Evolutionary conservation across 2,113 vertebrate genomes (phyloP).

Genomic region (Gulo gulo): DNA sequence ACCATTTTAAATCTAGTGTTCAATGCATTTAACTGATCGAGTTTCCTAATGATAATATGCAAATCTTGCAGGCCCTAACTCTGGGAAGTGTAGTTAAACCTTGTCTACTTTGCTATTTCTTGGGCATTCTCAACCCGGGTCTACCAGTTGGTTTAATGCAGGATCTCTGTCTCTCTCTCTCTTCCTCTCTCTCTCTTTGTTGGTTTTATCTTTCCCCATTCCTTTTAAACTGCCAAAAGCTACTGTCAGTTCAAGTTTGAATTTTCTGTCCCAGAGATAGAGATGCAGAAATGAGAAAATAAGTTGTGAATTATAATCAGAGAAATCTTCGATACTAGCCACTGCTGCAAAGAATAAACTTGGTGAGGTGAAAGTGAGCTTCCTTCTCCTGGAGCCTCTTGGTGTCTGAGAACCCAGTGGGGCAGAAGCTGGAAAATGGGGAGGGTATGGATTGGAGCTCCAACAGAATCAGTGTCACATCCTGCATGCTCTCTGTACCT

Average conservation of each 20-base stretch:
- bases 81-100: background rate
- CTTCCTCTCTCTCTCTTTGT: background rate
- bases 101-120: background rate
- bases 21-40: background rate
- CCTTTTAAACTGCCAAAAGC: background rate
- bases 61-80: background rate
- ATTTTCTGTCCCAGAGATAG: background rate
- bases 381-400: background rate
- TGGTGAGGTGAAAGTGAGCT: background rate
- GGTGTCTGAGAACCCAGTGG: background rate
- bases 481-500: background rate
- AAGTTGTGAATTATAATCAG: background rate
- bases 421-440: background rate
- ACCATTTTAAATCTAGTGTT: background rate
- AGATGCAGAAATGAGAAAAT: background rate
- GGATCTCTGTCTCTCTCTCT: background rate
- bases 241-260: background rate
- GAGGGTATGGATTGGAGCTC: background rate
- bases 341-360: background rate
- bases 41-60: background rate
- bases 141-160: background rate
- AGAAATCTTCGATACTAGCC: background rate
- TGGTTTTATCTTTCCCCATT: background rate
- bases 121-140: background rate
- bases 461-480: fast-evolving